These are phyloP conservation scores for Argyresthia goedartella DNA, from an alignment of 2,888 invertebrate species.

Conservation along the genomic window DNA sequence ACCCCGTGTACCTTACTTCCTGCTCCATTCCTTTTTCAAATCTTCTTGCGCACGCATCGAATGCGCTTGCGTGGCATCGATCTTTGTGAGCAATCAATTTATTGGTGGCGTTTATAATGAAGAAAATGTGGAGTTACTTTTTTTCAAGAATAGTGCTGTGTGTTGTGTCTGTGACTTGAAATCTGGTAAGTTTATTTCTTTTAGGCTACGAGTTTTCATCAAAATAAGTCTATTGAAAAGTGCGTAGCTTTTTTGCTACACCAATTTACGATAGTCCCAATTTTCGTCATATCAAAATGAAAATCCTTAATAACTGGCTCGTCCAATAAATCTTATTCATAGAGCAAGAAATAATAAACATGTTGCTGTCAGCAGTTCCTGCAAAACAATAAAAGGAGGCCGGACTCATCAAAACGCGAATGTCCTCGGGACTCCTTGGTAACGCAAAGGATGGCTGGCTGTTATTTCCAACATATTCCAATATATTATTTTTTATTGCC, in stretches of 20 bases:
- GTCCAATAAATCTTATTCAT: slow-evolving; percentile 4
- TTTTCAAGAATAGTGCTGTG: not conserved
- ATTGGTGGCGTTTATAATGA: slow-evolving; percentile 16
- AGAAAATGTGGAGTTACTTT: not conserved
- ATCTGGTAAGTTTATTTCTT: not conserved
- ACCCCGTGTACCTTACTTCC: slow-evolving; percentile 56
- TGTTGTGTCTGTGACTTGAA: not conserved
- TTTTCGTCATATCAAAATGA: too few relatives aligned
- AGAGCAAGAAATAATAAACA: slow-evolving; percentile 36
- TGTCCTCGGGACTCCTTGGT: slow-evolving; percentile 48
- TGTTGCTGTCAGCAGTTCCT: slow-evolving; percentile 48
- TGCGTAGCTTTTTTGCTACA: not conserved
- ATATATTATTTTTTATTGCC: slow-evolving; percentile 73
- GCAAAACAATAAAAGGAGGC: slow-evolving; percentile 56
- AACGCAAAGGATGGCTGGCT: slow-evolving; percentile 59
- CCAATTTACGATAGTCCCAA: too few relatives aligned
- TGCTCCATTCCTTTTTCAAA: slow-evolving; percentile 59
- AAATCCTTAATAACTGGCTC: not conserved
- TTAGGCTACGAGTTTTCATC: not conserved
- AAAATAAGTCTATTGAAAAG: not conserved
- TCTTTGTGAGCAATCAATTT: slow-evolving; percentile 42
- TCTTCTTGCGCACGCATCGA: slow-evolving; percentile 41
- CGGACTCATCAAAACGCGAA: slow-evolving; percentile 58
- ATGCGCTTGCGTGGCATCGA: slow-evolving; percentile 12
- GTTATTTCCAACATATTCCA: slow-evolving; percentile 73